Evolutionary conservation across 2,797 vertebrate genomes (phyloP), one percentile per base, ranked within the genome.

Genomic region (Pangasius krempfi): DNA sequence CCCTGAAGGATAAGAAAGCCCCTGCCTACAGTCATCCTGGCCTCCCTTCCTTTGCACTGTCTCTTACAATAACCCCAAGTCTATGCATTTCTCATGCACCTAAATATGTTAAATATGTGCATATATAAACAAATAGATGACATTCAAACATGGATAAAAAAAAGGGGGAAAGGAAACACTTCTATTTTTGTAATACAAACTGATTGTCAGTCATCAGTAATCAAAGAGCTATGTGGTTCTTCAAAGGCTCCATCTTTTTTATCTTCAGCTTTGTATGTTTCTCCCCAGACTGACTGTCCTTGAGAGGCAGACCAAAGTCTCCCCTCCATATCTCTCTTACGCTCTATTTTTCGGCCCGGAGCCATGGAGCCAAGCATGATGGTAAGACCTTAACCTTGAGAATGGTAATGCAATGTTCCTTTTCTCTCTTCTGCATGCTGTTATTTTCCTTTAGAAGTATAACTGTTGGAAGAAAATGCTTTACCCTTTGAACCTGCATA

Each of bases 1-100:
- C 95, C 92, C 94, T 96, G 95, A 96, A 96, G 96, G 96, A 96
- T 95, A 96, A 95, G 93, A 89, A 87, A 95, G 93, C 91, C 92
- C 95, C 93, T 89, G 90, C 91, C 93, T 94, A 92, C 93, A 91
- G 93, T 93, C 91, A 94, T 92, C 88, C 80, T 93, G 93, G 93
- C 95, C 89, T 90, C 90, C 73, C 87, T 89, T 79, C 76, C 89
- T 72, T 94, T 92, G 89, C 87, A 89, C 70, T 94, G 89, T 94
- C 94, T 93, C 64, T 85, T 66, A 89, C 56, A 80, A 88, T 47
- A 78, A 82, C 93, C 91, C 89, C 84, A 54, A 22, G 12, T 79
- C 33, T 66, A 44, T 72, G 40, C 75, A 94, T 94, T 94, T 92
- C 82, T 88, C 88, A 93, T 92, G 94, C 93, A 93, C 92, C n/a